Evolutionary conservation across 2,888 invertebrate genomes (phyloP), one percentile per base, ranked within the genome.

Genomic region (Gisinianus flammeolus): DNA sequence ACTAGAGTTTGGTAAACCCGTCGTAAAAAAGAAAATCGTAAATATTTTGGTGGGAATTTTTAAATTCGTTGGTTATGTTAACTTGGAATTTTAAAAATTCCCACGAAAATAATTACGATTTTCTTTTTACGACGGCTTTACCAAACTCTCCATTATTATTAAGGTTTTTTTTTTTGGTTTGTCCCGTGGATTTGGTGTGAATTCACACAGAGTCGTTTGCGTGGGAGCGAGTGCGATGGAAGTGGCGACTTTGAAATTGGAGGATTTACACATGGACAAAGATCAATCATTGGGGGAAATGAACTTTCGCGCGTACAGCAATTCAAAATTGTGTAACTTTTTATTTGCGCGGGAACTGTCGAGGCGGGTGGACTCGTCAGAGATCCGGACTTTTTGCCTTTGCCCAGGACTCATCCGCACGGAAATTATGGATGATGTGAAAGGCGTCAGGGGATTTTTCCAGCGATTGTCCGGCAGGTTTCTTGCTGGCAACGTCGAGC

Each of bases 261-360:
- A 62, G 5, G 62, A 62, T 26, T 12, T 62, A 12, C 6, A 62
- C 24, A 24, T 62, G 22, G 62, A 62, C n/a, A 22, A 22, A 24
- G 62, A 62, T 26, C 8, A 26, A 26, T 22, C 24, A 24, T 6
- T 26, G 22, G 62, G 62, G 5, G 62, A 62, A 3, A 26, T 22
- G 62, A 62, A 62, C 24, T 24, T 62, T 4, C 62, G 26, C 2
- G 22, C 62, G 2, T 62, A 24, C 12, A 6, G 24, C 2, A 62
- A 62, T 62, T 62, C 62, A 62, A 62, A 62, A 26, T 26, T 24
- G 22, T 62, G 62, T 24, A 62, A 62, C 24, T 62, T 3, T 22
- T 26, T 62, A 62, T 62, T 62, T 62, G 22, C 26, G 24, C 22
- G 22, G 6, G 62, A 22, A 24, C 62, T 62, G 24, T 22, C 22